Base-by-base conservation (phyloP, 1,140 invertebrate species). In the Lasioglossum albipes region DNA sequence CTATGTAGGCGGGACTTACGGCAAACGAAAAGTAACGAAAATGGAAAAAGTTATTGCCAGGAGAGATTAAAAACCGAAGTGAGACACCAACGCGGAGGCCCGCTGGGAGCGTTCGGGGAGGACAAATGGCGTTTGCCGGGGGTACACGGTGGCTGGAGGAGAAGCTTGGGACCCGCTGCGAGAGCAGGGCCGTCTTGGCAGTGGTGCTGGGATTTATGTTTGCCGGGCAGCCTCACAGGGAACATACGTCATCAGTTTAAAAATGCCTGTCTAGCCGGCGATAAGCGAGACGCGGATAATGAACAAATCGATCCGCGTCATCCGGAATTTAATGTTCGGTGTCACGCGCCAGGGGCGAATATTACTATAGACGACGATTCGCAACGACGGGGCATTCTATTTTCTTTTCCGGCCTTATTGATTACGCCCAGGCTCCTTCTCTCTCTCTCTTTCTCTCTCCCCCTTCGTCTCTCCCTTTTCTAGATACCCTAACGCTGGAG, bases 341-440 rank as follows among this genome's bases (percentile, higher is more conserved):
- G 20, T 57, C 31, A 41, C 18, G 9, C 6, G 12, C 13, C 9
- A 0, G 9, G n/a, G 59, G 20, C 31, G 22, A 13, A 54, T 27
- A 41, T 42, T n/a, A 10, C 45, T 22, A 67, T 36, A 9, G 5
- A 16, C 13, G 52, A 20, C 52, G 16, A 20, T 31, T 20, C 41
- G 41, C 36, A 22, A 10, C 31, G 66, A 41, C 36, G 12, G 52
- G 52, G 5, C 27, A 16, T 57, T 75, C 52, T 75, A 75, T 75
- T 75, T 75, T 75, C 62, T 22, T 67, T 75, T 27, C 64, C 36
- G n/a, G 49, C 62, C 41, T 75, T 75, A 75, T 75, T 42, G 74
- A 75, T 75, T 57, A 52, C 74, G n/a, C 5, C 49, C n/a, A 5
- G 45, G n/a, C 74, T 75, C 73, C 64, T 36, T 12, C 12, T 59